Evolutionary conservation across 2,113 vertebrate species (phyloP), one percentile per base, ranked within the genome.

Genomic region (Galemys pyrenaicus): DNA sequence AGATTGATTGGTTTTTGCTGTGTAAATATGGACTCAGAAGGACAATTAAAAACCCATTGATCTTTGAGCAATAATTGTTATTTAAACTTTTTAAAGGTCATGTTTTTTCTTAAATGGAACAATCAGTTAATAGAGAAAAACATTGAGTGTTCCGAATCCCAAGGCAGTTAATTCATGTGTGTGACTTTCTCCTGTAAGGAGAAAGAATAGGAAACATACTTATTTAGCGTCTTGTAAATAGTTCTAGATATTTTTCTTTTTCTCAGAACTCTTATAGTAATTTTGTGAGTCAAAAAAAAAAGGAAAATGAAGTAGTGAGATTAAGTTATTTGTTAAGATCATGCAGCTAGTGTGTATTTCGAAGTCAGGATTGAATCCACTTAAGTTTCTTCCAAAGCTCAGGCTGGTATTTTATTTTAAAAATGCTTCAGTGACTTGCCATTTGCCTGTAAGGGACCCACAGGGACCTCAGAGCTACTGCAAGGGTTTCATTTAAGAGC

Each of bases 71-170:
- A 26, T 28, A 39, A 46, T 88, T 86, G 39, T 80, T 56, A 78
- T 49, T 93, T 44, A 70, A 87, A 82, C 82, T 51, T 92, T 89
- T 89, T 80, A 89, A 92, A 92, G 75, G 44, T 54, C 78, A 0
- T 39, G 37, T 93, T 96, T 93, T 93, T 62, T 77, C 93, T 85
- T 88, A 73, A 92, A 15, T 77, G 88, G 67, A 8, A 56, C 73
- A 70, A 84, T 71, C 73, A 85, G 15, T 75, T 87, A 84, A 67
- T 85, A 82, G 62, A 87, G n/a, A 74, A 87, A 92, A 73, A 35
- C 37, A 24, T 6, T 49, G 54, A 77, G 62, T 6, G 28, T 56
- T 94, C 35, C 67, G 37, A 91, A 71, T 89, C 9, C 32, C 22
- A 26, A 44, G 28, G 30, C 13, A 37, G 46, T 49, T 49, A 49